Conservation (phyloP, 2,888 invertebrate genomes). For the Molanna angustata region DNA sequence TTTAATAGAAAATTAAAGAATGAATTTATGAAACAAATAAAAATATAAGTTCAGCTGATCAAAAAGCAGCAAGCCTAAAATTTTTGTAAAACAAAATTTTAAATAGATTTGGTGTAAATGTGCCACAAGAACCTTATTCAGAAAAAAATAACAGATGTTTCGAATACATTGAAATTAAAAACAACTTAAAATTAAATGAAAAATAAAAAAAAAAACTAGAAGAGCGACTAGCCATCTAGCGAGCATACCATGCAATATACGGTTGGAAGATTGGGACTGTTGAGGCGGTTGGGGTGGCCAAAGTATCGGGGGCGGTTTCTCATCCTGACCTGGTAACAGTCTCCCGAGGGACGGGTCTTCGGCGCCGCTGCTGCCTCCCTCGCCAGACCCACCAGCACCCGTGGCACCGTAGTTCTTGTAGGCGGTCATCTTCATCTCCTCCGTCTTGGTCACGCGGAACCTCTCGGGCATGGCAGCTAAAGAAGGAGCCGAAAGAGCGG, state of each 20-base stretch:
- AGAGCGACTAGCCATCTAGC: constrained; percentile 15
- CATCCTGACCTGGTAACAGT: constrained; percentile 38
- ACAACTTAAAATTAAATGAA: neutral
- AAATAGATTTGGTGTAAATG: no score
- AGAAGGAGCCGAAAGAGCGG: no score
- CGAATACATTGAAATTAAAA: no score
- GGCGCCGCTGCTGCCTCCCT: constrained; percentile 38
- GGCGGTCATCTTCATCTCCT: constrained; percentile 52
- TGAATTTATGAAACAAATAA: no score
- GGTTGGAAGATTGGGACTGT: constrained; percentile 43
- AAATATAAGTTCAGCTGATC: no score
- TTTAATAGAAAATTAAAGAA: no score
- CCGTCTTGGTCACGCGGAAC: constrained; percentile 60
- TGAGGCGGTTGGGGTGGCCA: constrained; percentile 42
- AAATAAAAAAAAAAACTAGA: constrained; percentile 7
- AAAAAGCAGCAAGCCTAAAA: no score
- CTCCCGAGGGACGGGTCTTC: constrained; percentile 41
- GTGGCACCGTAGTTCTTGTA: constrained; percentile 61
- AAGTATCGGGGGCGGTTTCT: constrained; percentile 31
- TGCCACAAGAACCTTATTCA: no score
- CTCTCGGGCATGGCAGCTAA: constrained; percentile 62
- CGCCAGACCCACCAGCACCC: constrained; percentile 37
- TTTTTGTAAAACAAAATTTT: no score
- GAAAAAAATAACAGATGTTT: no score
- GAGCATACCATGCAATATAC: constrained; percentile 20